Percentiles rank a stretch among this genome's conserved stretches.
These are phyloP conservation scores for Perizoma flavofasciatum DNA, from an alignment of 2,888 invertebrate species.

Conservation along the genomic window DNA sequence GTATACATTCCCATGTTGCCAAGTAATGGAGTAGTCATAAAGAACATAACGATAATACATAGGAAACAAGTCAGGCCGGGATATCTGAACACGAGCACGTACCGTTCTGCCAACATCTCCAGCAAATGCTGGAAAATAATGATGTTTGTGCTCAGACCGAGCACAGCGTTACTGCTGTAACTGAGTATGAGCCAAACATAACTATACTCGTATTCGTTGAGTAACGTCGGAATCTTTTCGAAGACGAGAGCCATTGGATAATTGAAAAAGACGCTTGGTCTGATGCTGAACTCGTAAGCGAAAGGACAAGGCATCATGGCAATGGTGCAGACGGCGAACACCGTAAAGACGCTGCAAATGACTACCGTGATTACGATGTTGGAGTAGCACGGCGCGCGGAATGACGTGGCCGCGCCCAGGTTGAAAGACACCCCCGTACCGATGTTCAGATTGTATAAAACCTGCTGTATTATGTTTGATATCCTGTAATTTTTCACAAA, in stretches of 20 bases:
- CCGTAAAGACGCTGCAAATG: constrained; percentile 43
- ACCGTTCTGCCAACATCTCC: constrained; percentile 50
- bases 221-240: constrained; percentile 63
- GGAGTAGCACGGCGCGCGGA: constrained; percentile 66
- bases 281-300: constrained; percentile 49
- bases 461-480: constrained; percentile 48
- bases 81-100: constrained; percentile 47
- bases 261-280: constrained; percentile 42
- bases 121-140: constrained; percentile 53
- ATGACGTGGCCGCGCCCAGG: constrained; percentile 54
- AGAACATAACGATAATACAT: constrained; percentile 46
- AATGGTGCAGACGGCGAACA: constrained; percentile 50
- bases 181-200: constrained; percentile 55
- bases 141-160: constrained; percentile 50
- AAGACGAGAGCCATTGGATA: constrained; percentile 52
- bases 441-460: constrained; percentile 53
- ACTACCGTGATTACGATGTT: constrained; percentile 58
- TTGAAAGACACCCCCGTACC: constrained; percentile 64
- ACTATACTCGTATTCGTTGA: constrained; percentile 51
- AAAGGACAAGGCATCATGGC: constrained; percentile 69
- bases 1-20: constrained; percentile 48
- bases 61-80: constrained; percentile 54
- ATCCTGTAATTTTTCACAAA: constrained; percentile 48
- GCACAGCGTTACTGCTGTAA: constrained; percentile 51
- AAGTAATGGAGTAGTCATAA: constrained; percentile 58